Evolutionary conservation across 2,797 vertebrate species (phyloP).

Genomic region (Cynopterus sphinx): DNA sequence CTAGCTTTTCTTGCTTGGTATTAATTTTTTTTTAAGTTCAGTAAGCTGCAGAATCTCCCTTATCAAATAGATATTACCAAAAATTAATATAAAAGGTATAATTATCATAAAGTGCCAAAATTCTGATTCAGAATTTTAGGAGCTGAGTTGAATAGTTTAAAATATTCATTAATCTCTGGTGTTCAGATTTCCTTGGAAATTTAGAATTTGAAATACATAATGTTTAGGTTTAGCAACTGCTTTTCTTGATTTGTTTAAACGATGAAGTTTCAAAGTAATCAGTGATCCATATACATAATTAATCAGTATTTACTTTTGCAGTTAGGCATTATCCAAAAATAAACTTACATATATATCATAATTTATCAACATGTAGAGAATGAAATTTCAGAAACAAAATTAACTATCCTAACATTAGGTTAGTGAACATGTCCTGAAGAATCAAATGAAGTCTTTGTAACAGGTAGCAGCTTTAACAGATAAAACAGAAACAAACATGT

Average conservation of each 20-base stretch:
- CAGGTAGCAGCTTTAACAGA: neutral
- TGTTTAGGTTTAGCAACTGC: neutral
- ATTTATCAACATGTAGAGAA: neutral
- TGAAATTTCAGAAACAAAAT: slow-evolving; percentile 28
- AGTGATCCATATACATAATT: neutral
- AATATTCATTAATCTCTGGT: neutral
- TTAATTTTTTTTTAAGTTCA: neutral
- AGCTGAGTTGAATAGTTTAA: neutral
- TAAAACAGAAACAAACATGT: neutral
- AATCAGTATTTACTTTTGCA: neutral
- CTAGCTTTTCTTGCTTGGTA: neutral
- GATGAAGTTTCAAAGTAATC: neutral
- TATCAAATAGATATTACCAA: neutral
- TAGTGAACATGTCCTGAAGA: neutral
- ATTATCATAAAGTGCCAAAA: neutral
- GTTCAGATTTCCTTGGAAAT: neutral
- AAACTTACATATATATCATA: neutral
- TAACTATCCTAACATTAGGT: neutral
- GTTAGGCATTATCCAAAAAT: neutral
- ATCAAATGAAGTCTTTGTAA: neutral
- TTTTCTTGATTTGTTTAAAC: neutral
- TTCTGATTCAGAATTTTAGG: neutral
- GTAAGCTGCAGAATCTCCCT: neutral
- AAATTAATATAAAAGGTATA: neutral
- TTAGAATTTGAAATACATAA: neutral